These are phyloP conservation scores for Crotophaga sulcirostris DNA, from an alignment of 2,113 vertebrate species.

Conservation along the genomic window DNA sequence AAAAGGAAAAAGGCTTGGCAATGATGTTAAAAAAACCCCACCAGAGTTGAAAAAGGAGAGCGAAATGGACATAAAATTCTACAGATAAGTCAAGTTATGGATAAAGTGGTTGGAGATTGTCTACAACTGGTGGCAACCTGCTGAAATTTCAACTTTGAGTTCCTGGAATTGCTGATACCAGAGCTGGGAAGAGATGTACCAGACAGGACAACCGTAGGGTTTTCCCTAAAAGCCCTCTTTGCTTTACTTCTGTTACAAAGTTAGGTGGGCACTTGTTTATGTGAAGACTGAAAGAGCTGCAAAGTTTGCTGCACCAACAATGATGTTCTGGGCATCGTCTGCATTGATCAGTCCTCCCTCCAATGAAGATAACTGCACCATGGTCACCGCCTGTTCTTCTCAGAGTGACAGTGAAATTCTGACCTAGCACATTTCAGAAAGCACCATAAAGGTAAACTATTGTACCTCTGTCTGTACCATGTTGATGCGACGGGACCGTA, in stretches of 20 bases:
- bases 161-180: neutral
- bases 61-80: neutral
- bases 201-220: neutral
- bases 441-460: neutral
- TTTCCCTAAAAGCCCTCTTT: neutral
- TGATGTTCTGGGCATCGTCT: neutral
- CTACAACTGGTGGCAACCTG: neutral
- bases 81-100: neutral
- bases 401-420: neutral
- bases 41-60: neutral
- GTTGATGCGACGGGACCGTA: conserved; percentile 96
- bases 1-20: neutral
- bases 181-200: neutral
- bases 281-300: neutral
- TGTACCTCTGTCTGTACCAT: conserved; percentile 99
- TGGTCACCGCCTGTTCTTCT: neutral
- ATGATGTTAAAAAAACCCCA: neutral
- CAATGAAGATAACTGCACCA: fast-evolving
- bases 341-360: neutral
- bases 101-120: neutral
- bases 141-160: neutral
- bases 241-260: neutral
- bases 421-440: neutral
- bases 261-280: fast-evolving
- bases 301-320: neutral